Percentiles rank a stretch among this genome's conserved stretches.
phyloP scores from a whole-genome alignment of 2,113 vertebrate species.

The Ginglymostoma cirratum region DNA sequence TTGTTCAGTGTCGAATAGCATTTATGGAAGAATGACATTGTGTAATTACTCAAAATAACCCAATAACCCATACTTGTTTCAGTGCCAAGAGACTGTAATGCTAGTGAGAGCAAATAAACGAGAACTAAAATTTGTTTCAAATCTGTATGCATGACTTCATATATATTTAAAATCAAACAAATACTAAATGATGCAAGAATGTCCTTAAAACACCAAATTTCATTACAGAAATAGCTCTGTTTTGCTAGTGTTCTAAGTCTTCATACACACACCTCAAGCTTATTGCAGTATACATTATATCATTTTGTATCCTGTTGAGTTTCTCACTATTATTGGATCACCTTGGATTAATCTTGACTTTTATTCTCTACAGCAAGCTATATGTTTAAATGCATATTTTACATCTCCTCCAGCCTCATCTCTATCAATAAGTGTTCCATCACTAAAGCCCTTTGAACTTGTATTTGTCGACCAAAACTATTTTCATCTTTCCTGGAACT shows the following conservation, averaged over 20 bases:
- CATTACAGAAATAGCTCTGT: not conserved
- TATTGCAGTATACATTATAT: not conserved
- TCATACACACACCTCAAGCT: not conserved
- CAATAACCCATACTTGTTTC: not conserved
- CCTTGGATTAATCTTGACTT: not conserved
- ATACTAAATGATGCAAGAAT: not conserved
- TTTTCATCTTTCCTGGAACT: not conserved
- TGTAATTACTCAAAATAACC: not conserved
- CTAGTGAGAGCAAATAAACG: not conserved
- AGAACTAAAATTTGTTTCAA: not conserved
- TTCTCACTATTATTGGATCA: not conserved
- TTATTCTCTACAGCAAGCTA: not conserved
- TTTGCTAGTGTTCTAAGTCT: not conserved
- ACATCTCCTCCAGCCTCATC: not conserved
- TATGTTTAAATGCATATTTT: not conserved
- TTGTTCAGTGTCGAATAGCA: not conserved
- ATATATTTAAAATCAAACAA: not conserved
- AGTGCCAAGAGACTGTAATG: not conserved
- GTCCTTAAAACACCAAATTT: not conserved
- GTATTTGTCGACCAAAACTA: not conserved
- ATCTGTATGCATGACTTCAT: not conserved
- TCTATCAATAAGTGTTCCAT: not conserved
- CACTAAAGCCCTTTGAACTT: not conserved
- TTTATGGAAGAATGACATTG: not conserved
- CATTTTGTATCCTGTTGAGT: not conserved